These are phyloP conservation scores for Leptobrachium ailaonicum DNA, from an alignment of 2,113 vertebrate species.

Conservation along the genomic window DNA sequence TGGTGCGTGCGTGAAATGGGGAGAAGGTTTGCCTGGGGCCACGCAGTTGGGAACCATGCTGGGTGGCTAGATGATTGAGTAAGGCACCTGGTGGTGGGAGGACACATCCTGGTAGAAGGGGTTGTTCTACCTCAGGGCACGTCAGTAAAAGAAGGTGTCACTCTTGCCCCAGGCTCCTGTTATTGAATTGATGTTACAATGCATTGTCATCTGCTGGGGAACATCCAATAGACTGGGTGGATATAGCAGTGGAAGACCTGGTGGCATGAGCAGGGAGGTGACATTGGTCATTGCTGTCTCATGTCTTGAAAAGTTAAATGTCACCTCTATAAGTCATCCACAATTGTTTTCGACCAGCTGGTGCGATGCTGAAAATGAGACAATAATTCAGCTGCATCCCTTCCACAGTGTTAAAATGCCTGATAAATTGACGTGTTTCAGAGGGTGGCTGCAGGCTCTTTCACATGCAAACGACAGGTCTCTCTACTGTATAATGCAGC, in stretches of 20 bases:
- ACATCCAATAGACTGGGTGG: slow-evolving; percentile 66
- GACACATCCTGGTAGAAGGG: slow-evolving; percentile 59
- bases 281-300: slow-evolving; percentile 46
- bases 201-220: slow-evolving; percentile 57
- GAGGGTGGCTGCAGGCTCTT: slow-evolving; percentile 30
- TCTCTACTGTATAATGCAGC: slow-evolving; percentile 6
- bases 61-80: slow-evolving; percentile 45
- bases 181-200: slow-evolving; percentile 62
- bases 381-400: slow-evolving; percentile 76
- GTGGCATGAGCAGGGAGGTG: slow-evolving; percentile 64
- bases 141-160: slow-evolving; percentile 75
- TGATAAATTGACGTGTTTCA: slow-evolving; percentile 40
- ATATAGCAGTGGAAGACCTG: slow-evolving; percentile 31
- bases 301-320: slow-evolving; percentile 66
- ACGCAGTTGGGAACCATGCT: slow-evolving; percentile 57
- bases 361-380: slow-evolving; percentile 81
- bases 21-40: slow-evolving; percentile 53
- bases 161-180: slow-evolving; percentile 60
- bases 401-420: slow-evolving; percentile 40
- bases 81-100: slow-evolving; percentile 63
- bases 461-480: slow-evolving; percentile 37
- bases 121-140: slow-evolving; percentile 71
- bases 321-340: slow-evolving; percentile 80
- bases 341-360: slow-evolving; percentile 80
- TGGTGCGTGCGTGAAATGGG: slow-evolving; percentile 59